Base-by-base conservation (phyloP, 2,113 vertebrate species). In the Strigops habroptila region DNA sequence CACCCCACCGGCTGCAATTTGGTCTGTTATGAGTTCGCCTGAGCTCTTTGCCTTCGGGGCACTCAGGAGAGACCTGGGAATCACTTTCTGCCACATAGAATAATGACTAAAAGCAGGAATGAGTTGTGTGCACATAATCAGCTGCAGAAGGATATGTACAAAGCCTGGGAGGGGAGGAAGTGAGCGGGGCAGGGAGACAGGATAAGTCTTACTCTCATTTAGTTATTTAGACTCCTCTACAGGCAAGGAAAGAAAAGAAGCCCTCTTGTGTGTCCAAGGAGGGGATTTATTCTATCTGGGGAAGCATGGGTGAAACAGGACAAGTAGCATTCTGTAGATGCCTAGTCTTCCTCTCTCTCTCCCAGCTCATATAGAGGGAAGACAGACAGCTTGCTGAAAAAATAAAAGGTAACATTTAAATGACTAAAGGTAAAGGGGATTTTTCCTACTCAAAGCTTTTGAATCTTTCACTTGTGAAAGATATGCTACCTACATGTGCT, bases 101-200 rank as follows among this genome's bases (percentile, higher is more conserved):
- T 18, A 57, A 25, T 9, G 41, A 27, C 51, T 44, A 35, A 62
- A 76, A 67, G 30, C 65, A 70, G 46, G 28, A 75, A 62, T 28
- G 31, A 17, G 12, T 6, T 77, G 25, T 53, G n/a, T 67, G 70
- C 24, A 5, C 0, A 0, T 18, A 6, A 53, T 33, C 28, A 49
- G 14, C n/a, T 82, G 31, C 39, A 37, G 74, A 52, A 39, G 51
- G 19, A 14, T 27, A 9, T 4, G 23, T 82, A 63, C n/a, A 28
- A 25, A 39, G 23, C 25, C 52, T 64, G 37, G 46, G 17, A 62
- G 43, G 2, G 39, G 9, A 73, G 52, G 39, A 82, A 83, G 55
- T 14, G 35, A 86, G 48, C 19, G 68, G 43, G 73, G 25, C 6
- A 33, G 59, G 62, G 57, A 71, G 55, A 60, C 4, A 30, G 35